Conservation (phyloP, 2,797 vertebrate genomes). For the Chloroceryle inda region DNA sequence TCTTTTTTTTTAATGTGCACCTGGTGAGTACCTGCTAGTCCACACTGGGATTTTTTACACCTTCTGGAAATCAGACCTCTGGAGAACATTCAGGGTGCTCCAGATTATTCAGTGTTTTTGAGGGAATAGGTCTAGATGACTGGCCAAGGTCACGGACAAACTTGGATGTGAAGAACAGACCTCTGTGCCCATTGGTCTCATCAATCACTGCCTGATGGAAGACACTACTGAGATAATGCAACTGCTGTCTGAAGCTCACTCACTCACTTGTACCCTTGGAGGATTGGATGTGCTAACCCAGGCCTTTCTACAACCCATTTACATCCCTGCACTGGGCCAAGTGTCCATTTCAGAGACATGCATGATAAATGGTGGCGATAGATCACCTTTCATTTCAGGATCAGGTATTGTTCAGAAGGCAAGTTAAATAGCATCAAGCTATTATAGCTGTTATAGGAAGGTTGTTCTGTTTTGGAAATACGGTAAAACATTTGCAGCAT, state of each 20-base stretch:
- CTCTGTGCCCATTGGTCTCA: not conserved
- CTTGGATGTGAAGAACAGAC: not conserved
- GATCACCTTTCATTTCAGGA: not conserved
- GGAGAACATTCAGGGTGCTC: not conserved
- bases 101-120: rapidly evolving
- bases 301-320: not conserved
- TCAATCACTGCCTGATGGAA: not conserved
- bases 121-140: not conserved
- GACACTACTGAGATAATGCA: not conserved
- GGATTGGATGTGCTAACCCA: not conserved
- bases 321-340: not conserved
- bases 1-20: not conserved
- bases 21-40: not conserved
- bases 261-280: not conserved
- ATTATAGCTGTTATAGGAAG: not conserved
- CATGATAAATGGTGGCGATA: not conserved
- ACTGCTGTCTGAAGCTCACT: not conserved
- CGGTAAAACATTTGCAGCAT: not conserved
- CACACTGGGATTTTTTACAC: rapidly evolving
- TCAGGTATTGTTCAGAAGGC: not conserved
- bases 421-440: not conserved
- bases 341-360: not conserved
- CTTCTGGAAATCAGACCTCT: not conserved
- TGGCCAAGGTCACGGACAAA: not conserved
- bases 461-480: conserved; percentile 5